Base-by-base conservation (phyloP, 2,888 invertebrate species). In the Rutpela maculata region DNA sequence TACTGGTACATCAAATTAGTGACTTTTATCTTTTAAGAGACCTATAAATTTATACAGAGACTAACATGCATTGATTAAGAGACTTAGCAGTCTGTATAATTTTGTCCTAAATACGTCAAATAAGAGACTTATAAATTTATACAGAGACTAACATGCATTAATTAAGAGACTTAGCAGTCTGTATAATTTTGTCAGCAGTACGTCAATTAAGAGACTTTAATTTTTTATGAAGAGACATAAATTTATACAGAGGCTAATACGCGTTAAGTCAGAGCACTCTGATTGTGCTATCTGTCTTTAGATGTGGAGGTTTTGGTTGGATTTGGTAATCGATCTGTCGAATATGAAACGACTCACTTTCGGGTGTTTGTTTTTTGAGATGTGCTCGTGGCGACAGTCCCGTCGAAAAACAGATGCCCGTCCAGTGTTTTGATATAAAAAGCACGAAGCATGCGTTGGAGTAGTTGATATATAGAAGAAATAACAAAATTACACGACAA, bases 381-480 rank as follows among this genome's bases (percentile, higher is more conserved):
- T 43, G 43, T 43, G 43, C 80, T 80, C 69, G 26, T 6, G 17
- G 17, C 10, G 63, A 26, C 31, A 31, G 12, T 15, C 3, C 12
- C 59, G 19, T 43, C 67, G 69, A 83, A 84, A 88, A 88, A 88
- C 88, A 88, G 87, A 88, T 85, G 86, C 88, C 89, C 88, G 88
- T 85, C 83, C 57, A 69, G 75, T 77, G 77, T 78, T 76, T 71
- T 76, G 59, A 60, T 84, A 81, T 77, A 89, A 89, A 89, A 92
- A 93, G 93, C 93, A 93, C 93, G 93, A 93, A 93, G 93, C 93
- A 93, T 93, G 93, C 93, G 93, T 85, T 85, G 78, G 81, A 81
- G 82, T 82, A 85, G 77, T 65, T 63, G 38, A 22, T 31, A 56
- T 76, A 60, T 75, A 77, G 82, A 83, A 81, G 82, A 82, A 83